A percentile compares a stretch with the other conserved stretches of the same genome.
Evolutionary conservation across 1,140 invertebrate species (phyloP).

Genomic region (Littorina saxatilis): DNA sequence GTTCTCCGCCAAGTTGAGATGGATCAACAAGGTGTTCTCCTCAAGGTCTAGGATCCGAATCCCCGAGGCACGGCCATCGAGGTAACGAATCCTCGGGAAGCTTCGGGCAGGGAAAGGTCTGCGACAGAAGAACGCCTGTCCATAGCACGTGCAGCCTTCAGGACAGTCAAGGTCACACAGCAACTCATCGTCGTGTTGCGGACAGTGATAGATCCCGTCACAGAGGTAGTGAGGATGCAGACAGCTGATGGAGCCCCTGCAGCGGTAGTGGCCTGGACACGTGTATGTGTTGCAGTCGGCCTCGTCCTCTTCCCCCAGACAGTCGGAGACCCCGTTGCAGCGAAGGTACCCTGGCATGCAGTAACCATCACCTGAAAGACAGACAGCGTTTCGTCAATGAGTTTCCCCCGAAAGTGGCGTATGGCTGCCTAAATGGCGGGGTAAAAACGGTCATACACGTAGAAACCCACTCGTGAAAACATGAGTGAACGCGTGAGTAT

Average conservation of each 20-base stretch:
- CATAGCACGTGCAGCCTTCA: constrained; percentile 50
- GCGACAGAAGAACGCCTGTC: not conserved
- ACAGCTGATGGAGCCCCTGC: constrained; percentile 11
- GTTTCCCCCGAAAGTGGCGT: too few relatives aligned
- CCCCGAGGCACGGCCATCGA: not conserved
- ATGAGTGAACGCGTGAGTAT: too few relatives aligned
- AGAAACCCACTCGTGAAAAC: too few relatives aligned
- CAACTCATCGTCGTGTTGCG: constrained; percentile 32
- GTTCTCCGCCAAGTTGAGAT: not conserved
- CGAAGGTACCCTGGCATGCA: constrained; percentile 17
- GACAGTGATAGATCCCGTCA: constrained; percentile 24
- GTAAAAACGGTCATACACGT: too few relatives aligned
- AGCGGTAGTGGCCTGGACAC: constrained; percentile 15
- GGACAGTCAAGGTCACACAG: constrained; percentile 67
- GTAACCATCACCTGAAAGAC: constrained; percentile 14
- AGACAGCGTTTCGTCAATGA: too few relatives aligned
- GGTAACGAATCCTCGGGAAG: not conserved
- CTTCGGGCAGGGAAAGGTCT: not conserved
- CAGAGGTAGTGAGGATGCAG: constrained; percentile 6
- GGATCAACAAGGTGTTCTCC: not conserved
- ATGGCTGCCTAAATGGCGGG: too few relatives aligned
- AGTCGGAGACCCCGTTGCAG: constrained; percentile 8
- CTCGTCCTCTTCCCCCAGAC: constrained; percentile 15
- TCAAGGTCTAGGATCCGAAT: not conserved
- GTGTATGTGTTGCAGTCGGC: constrained; percentile 19